These are phyloP conservation scores for Trachelus iudaicus DNA, from an alignment of 2,888 invertebrate species.

Conservation along the genomic window DNA sequence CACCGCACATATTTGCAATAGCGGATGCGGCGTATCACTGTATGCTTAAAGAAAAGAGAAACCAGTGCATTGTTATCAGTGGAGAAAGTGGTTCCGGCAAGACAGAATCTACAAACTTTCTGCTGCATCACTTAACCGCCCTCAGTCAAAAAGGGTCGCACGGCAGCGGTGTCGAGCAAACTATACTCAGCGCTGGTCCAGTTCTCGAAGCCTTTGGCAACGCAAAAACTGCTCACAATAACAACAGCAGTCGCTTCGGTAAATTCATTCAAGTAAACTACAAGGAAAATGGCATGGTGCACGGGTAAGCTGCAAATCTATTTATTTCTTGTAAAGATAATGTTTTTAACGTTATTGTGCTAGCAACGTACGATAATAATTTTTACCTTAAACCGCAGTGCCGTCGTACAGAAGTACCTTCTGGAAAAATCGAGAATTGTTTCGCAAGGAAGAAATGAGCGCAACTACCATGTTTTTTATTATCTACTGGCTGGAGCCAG, in stretches of 20 bases:
- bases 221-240: constrained; percentile 97
- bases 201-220: constrained; percentile 99
- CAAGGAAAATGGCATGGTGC: constrained; percentile 98
- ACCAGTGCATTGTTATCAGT: constrained; percentile 95
- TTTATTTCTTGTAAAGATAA: constrained; percentile 6
- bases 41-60: constrained; percentile 90
- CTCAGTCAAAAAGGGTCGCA: constrained; percentile 94
- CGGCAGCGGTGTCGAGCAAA: constrained; percentile 96
- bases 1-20: constrained; percentile 97
- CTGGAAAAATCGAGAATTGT: constrained; percentile 96
- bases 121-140: constrained; percentile 94
- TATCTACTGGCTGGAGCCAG: constrained; percentile 92
- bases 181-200: constrained; percentile 94
- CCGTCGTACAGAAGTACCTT: constrained; percentile 96
- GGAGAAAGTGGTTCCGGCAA: constrained; percentile 97
- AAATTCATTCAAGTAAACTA: constrained; percentile 98
- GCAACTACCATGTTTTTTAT: constrained; percentile 98
- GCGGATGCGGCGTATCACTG: constrained; percentile 94
- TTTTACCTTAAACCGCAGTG: constrained; percentile 67
- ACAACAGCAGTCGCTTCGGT: constrained; percentile 96
- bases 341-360: background rate
- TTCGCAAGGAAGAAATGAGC: constrained; percentile 91
- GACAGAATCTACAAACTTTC: constrained; percentile 95
- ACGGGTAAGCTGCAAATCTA: constrained; percentile 73
- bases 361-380: background rate